Conservation (phyloP, 2,113 vertebrate species). For the Formicarius rufipectus region DNA sequence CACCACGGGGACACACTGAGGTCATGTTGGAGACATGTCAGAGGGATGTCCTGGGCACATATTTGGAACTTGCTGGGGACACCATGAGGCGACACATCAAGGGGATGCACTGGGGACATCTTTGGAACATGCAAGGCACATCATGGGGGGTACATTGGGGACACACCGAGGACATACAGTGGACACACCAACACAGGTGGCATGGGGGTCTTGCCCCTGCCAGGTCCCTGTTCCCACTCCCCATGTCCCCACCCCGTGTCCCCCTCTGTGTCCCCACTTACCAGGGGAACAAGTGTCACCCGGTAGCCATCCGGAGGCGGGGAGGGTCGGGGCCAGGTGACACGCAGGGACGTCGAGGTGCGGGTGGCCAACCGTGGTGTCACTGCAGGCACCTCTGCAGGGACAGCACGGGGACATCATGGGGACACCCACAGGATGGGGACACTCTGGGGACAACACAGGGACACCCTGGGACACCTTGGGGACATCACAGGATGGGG, state of each 20-base stretch:
- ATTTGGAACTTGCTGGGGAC: neutral
- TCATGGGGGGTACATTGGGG: neutral
- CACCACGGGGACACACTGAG: accelerated
- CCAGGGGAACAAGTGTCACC: neutral
- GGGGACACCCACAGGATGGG: neutral
- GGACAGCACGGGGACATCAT: neutral
- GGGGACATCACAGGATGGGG: neutral
- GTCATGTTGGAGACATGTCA: neutral
- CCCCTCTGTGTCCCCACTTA: neutral
- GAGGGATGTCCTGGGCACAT: neutral
- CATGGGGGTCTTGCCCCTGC: neutral
- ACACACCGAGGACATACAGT: accelerated
- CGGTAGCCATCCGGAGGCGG: neutral
- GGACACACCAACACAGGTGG: neutral
- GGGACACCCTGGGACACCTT: neutral
- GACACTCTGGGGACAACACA: neutral
- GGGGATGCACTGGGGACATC: neutral
- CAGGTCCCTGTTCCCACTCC: too few relatives aligned
- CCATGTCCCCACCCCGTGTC: neutral
- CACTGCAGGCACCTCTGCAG: neutral
- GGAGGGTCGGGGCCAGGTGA: neutral
- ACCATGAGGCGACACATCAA: neutral
- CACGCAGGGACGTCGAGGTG: neutral
- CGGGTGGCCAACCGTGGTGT: neutral
- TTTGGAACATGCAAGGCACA: neutral